Evolutionary conservation across 2,888 invertebrate genomes (phyloP).

Genomic region (Cacoxenus indagator): DNA sequence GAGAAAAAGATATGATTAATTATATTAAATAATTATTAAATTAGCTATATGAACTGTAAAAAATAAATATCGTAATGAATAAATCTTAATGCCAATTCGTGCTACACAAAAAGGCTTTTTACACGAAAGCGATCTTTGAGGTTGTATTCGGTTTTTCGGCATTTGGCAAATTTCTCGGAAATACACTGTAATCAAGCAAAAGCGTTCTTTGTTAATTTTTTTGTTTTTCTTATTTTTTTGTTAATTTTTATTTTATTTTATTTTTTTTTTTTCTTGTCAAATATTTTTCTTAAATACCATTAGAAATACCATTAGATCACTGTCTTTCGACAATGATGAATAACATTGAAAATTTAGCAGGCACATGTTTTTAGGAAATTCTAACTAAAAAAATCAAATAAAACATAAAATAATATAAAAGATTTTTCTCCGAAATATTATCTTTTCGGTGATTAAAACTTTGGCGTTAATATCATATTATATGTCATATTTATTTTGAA

Average conservation of each 20-base stretch:
- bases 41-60: conserved; percentile 60
- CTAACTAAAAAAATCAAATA: no score
- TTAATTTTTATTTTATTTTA: background rate
- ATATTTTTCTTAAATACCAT: background rate
- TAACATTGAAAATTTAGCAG: background rate
- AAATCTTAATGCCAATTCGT: no score
- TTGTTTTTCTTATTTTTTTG: background rate
- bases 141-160: no score
- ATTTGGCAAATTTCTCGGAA: no score
- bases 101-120: no score
- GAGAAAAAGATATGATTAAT: background rate
- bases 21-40: conserved; percentile 30
- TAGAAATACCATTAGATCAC: background rate
- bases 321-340: background rate
- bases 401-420: background rate
- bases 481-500: no score
- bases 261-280: background rate
- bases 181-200: no score
- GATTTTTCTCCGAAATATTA: no score
- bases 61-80: conserved; percentile 54
- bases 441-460: no score
- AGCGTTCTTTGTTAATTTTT: background rate
- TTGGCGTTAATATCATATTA: no score
- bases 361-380: background rate
- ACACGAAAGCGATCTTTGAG: no score